Base-by-base conservation (phyloP, 53 echinoderm and acorn worm species). In the Temnopleurus reevesii region DNA sequence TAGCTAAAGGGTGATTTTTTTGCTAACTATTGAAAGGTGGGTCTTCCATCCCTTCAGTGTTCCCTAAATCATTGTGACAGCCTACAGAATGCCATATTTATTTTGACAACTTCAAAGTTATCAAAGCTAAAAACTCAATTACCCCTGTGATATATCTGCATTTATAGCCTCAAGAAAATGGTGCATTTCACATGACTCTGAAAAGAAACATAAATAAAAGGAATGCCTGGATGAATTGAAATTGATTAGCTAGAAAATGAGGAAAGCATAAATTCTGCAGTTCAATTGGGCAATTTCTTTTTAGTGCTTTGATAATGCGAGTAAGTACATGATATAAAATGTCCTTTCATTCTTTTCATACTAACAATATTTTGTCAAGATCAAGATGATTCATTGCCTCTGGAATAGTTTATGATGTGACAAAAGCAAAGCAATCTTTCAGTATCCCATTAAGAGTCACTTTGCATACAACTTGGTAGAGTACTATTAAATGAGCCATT, bases 211-310 rank as follows among this genome's bases (percentile, higher is more conserved):
- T 44, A 43, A 76, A 77, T 45, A 45, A 51, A 47, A 80, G 29
- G 19, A 80, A 80, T 80, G 80, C 31, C 24, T 49, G 46, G 80
- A 51, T 49, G 51, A 51, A 46, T 47, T 13, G 51, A 29, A 80
- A 51, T 49, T 80, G 80, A 80, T 80, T 49, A 51, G 31, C 27
- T 80, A 80, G 80, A 80, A 80, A 80, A 80, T 80, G 51, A 49
- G 8, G 77, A 80, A 71, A 71, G 71, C 43, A 71, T 36, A 38
- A 38, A n/a, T 41, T 71, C 33, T 31, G 3, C 23, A 21, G 36
- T 41, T 71, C 21, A 36, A 36, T 71, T 41, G 9, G 23, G 71
- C 71, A 71, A 3, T 41, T 4, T 41, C 27, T 3, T 4, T 26
- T 58, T 58, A 58, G 58, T 8, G 27, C 27, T 58, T 38, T 38